Conservation (phyloP, 1,140 invertebrate species). For the Antheraea mylitta region DNA sequence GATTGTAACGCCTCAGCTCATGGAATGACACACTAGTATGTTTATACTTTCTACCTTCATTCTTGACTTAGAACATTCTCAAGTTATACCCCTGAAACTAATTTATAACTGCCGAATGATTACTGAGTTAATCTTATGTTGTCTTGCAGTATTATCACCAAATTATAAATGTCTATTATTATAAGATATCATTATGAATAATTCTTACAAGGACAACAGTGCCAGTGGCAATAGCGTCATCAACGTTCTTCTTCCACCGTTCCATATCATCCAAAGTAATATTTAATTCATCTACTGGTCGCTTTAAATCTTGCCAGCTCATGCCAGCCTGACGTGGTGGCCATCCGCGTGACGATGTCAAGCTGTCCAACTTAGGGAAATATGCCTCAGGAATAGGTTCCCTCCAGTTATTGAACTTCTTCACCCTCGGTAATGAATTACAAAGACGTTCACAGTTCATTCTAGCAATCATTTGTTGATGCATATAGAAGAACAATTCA, state of each 20-base stretch:
- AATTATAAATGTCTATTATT: neutral
- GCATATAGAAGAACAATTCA: slow-evolving; percentile 88
- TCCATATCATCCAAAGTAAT: slow-evolving; percentile 80
- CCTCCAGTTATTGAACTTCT: slow-evolving; percentile 77
- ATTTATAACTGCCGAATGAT: no score
- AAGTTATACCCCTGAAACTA: no score
- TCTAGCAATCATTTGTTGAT: slow-evolving; percentile 82
- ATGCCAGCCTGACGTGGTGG: slow-evolving; percentile 77
- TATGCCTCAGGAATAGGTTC: slow-evolving; percentile 79
- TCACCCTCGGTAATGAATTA: slow-evolving; percentile 75
- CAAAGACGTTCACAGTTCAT: slow-evolving; percentile 81
- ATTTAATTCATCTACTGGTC: slow-evolving; percentile 78
- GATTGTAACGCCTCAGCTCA: no score
- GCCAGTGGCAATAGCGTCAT: slow-evolving; percentile 82
- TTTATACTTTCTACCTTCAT: no score
- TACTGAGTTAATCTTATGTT: no score
- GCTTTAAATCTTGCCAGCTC: slow-evolving; percentile 71
- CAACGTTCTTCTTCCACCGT: slow-evolving; percentile 80
- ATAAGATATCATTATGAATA: neutral
- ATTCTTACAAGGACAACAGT: slow-evolving; percentile 43
- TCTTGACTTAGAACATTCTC: no score
- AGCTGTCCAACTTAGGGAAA: slow-evolving; percentile 80
- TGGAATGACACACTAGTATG: no score
- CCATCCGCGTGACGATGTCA: slow-evolving; percentile 78
- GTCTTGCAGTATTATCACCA: no score